A percentile compares a stretch with the other conserved stretches of the same genome.
phyloP scores from a whole-genome alignment of 2,797 vertebrate genomes.

The Poeciliopsis infans region DNA sequence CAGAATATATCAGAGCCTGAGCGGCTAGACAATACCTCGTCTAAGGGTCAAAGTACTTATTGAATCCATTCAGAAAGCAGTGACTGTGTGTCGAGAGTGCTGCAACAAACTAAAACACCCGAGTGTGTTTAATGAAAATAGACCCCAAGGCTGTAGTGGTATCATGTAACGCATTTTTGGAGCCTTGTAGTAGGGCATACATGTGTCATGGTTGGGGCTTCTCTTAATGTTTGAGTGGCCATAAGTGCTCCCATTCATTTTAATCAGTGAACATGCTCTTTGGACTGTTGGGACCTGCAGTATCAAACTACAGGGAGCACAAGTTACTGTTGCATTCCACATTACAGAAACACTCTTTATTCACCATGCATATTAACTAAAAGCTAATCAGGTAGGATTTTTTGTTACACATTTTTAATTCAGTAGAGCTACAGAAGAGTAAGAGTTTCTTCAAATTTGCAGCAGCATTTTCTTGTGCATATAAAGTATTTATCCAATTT shows the following conservation, averaged over 20 bases:
- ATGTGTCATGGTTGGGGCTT: slow-evolving; percentile 59
- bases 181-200: slow-evolving; percentile 48
- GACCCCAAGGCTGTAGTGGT: slow-evolving; percentile 55
- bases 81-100: slow-evolving; percentile 38
- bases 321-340: neutral
- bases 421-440: neutral
- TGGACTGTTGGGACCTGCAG: slow-evolving; percentile 14
- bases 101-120: slow-evolving; percentile 60
- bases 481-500: no score
- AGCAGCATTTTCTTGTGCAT: neutral
- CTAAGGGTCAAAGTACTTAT: slow-evolving; percentile 73
- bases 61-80: slow-evolving; percentile 53
- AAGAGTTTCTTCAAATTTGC: neutral
- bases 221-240: slow-evolving; percentile 40
- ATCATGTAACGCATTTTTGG: slow-evolving; percentile 54
- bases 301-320: neutral
- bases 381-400: neutral
- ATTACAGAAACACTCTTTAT: neutral
- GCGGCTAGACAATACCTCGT: slow-evolving; percentile 68
- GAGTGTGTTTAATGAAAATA: slow-evolving; percentile 73
- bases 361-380: neutral
- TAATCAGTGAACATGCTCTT: slow-evolving; percentile 28
- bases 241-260: slow-evolving; percentile 47
- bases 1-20: slow-evolving; percentile 65
- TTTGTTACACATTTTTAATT: neutral